phyloP scores from a whole-genome alignment of 1,140 invertebrate species.

The Sogatella furcifera region DNA sequence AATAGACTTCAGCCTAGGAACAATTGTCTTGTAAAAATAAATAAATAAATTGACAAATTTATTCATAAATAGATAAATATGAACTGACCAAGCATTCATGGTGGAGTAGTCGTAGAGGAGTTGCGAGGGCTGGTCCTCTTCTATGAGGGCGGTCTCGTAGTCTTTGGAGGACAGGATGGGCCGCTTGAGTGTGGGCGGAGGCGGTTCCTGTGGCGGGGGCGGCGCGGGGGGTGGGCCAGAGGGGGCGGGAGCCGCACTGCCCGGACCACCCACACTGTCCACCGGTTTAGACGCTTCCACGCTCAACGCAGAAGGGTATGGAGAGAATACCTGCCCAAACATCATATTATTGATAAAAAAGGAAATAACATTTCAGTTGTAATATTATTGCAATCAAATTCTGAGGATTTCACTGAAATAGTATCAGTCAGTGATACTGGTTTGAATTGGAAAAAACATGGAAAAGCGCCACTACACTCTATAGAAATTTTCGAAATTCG shows the following conservation, averaged over 20 bases:
- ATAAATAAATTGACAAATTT: too few relatives aligned
- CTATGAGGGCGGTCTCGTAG: slow-evolving; percentile 57
- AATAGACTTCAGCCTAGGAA: too few relatives aligned
- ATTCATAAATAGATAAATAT: too few relatives aligned
- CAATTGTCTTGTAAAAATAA: too few relatives aligned
- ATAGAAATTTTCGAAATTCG: too few relatives aligned
- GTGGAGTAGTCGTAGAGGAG: slow-evolving; percentile 81
- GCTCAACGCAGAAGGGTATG: slow-evolving; percentile 22
- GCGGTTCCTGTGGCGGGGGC: slow-evolving; percentile 18
- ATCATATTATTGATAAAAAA: too few relatives aligned
- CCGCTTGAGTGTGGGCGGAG: slow-evolving; percentile 41
- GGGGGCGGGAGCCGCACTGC: slow-evolving; percentile 18
- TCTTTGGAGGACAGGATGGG: slow-evolving; percentile 60
- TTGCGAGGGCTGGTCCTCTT: slow-evolving; percentile 67
- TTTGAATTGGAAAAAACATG: too few relatives aligned
- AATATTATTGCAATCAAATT: background rate
- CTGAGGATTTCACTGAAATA: too few relatives aligned
- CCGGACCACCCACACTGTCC: slow-evolving; percentile 17
- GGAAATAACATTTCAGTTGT: too few relatives aligned
- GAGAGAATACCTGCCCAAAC: slow-evolving; percentile 31
- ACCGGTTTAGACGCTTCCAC: slow-evolving; percentile 10
- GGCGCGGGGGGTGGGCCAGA: slow-evolving; percentile 25
- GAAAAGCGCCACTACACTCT: too few relatives aligned
- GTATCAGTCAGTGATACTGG: too few relatives aligned
- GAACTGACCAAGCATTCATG: slow-evolving; percentile 66